These are phyloP conservation scores for Lepisosteus oculatus DNA, from an alignment of 2,113 vertebrate species.

Conservation along the genomic window DNA sequence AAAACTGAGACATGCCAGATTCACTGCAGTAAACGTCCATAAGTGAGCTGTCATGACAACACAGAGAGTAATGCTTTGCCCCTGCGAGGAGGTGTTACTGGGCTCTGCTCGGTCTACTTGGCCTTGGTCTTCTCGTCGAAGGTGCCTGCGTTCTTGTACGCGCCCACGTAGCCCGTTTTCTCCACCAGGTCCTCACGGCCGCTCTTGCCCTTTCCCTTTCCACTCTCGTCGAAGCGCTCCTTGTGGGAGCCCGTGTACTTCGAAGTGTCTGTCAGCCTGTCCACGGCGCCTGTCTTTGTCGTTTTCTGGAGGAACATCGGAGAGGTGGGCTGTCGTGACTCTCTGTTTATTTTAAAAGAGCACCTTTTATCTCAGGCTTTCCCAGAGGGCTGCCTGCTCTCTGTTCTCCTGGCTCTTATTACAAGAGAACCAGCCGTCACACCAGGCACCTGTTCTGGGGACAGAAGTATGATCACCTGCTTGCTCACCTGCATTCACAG, in stretches of 20 bases:
- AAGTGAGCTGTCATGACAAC: background rate
- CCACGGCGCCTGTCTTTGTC: conserved; percentile 74
- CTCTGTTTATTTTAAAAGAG: no score
- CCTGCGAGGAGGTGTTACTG: background rate
- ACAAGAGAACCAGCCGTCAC: no score
- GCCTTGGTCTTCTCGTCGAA: conserved; percentile 83
- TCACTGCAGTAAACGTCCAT: no score
- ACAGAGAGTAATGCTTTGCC: background rate
- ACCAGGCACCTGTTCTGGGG: no score
- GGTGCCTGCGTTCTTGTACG: conserved; percentile 88
- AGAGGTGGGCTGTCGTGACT: background rate
- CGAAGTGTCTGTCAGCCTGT: conserved; percentile 85
- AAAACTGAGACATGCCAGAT: no score
- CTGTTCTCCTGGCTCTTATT: no score
- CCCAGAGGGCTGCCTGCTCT: no score
- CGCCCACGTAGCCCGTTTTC: conserved; percentile 84
- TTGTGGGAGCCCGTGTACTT: conserved; percentile 93
- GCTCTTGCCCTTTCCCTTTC: conserved; percentile 82
- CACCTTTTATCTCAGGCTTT: no score
- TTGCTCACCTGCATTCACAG: no score
- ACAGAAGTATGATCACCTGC: no score
- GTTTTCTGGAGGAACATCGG: conserved; percentile 73
- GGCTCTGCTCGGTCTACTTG: conserved; percentile 37
- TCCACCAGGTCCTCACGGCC: conserved; percentile 87
- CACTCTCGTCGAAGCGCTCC: conserved; percentile 84